Percentiles rank a stretch among this genome's conserved stretches.
Conservation (phyloP, 2,797 vertebrate species). For the Hoplostethus atlanticus region DNA sequence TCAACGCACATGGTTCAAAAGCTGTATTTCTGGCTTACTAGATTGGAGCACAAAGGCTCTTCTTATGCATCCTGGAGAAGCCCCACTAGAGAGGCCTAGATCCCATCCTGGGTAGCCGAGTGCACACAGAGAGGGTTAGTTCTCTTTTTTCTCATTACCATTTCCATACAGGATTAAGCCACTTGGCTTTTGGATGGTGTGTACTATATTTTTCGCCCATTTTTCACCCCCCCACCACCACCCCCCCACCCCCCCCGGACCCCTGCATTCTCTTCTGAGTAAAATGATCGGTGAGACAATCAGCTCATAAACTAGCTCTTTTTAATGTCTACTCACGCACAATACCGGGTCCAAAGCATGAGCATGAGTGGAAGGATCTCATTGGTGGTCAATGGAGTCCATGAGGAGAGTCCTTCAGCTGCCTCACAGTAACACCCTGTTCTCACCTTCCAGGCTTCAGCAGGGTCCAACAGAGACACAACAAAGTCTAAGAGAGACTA, state of each 20-base stretch:
- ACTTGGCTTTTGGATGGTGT: slow-evolving; percentile 83
- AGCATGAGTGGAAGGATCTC: slow-evolving; percentile 62
- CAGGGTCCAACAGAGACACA: slow-evolving; percentile 57
- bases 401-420: slow-evolving; percentile 62
- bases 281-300: slow-evolving; percentile 81
- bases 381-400: slow-evolving; percentile 39
- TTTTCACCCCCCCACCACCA: slow-evolving; percentile 3
- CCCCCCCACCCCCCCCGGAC: background rate
- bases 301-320: slow-evolving; percentile 74
- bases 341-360: slow-evolving; percentile 38
- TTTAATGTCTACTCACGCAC: slow-evolving; percentile 68
- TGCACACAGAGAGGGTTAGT: slow-evolving; percentile 66
- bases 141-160: slow-evolving; percentile 83
- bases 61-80: slow-evolving; percentile 80
- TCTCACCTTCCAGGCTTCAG: slow-evolving; percentile 43
- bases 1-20: slow-evolving; percentile 80
- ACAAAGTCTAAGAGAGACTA: slow-evolving; percentile 62
- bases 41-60: slow-evolving; percentile 82
- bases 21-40: slow-evolving; percentile 86
- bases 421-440: slow-evolving; percentile 45
- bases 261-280: slow-evolving; percentile 68
- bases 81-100: slow-evolving; percentile 80
- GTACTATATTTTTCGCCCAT: slow-evolving; percentile 72
- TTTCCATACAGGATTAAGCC: slow-evolving; percentile 86
- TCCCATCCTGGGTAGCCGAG: slow-evolving; percentile 66